These are phyloP conservation scores for Solenodon paradoxus DNA, from an alignment of 2,113 vertebrate species.

Conservation along the genomic window DNA sequence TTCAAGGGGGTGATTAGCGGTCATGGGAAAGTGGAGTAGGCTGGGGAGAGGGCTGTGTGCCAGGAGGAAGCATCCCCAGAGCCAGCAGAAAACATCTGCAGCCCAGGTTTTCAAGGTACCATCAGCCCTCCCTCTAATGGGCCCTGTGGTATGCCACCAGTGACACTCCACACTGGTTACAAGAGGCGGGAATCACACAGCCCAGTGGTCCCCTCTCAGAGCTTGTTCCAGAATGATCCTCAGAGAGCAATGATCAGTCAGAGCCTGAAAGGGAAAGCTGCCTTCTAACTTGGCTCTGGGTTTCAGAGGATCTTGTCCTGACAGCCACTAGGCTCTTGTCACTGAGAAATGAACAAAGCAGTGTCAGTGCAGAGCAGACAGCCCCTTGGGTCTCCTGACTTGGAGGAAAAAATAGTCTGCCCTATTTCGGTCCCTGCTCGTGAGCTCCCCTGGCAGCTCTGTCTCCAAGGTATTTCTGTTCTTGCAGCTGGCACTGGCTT, in stretches of 20 bases:
- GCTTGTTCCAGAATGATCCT: neutral
- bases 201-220: neutral
- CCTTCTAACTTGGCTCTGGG: neutral
- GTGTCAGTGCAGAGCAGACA: neutral
- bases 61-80: neutral
- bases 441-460: constrained; percentile 34
- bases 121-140: neutral
- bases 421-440: constrained; percentile 39
- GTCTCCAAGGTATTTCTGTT: constrained; percentile 46
- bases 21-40: neutral
- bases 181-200: neutral
- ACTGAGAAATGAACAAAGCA: constrained; percentile 53
- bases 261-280: neutral
- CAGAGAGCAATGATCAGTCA: neutral
- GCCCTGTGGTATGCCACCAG: neutral
- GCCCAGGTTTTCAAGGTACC: neutral
- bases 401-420: constrained; percentile 30
- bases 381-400: constrained; percentile 29
- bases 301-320: constrained; percentile 27
- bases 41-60: neutral
- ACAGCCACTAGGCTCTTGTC: constrained; percentile 10
- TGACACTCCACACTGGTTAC: neutral
- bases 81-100: constrained; percentile 29
- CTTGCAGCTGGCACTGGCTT: neutral
- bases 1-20: constrained; percentile 31